Base-by-base conservation (phyloP, 1,140 invertebrate species). In the Adoxophyes honmai region DNA sequence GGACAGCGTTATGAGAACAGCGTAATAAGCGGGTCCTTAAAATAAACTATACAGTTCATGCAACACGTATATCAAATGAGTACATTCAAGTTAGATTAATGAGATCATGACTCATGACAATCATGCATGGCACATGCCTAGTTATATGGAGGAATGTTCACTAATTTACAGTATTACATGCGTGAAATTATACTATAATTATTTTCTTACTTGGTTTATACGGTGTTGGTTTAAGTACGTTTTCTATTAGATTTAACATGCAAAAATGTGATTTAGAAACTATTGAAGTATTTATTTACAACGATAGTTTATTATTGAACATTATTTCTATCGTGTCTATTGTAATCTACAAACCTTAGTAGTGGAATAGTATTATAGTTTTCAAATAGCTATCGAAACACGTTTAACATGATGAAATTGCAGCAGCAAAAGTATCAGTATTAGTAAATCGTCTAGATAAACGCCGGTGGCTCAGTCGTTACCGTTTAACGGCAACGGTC, bases 361-460 rank as follows among this genome's bases (percentile, higher is more conserved):
- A n/a, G n/a, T n/a, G n/a, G n/a, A n/a, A n/a, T n/a, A n/a, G n/a
- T n/a, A n/a, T n/a, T n/a, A n/a, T n/a, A n/a, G 71, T 66, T 63
- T 52, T 69, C 63, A 70, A 3, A 6, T 3, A 28, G 6, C 2
- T 28, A 3, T 28, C 21, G 6, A 28, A 28, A 28, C 21, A 6
- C 21, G 2, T 3, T 28, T 3, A 28, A 28, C 6, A 28, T 28
- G 6, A 28, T 6, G 21, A 28, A 28, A 28, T 48, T 18, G 21
- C 14, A 28, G 13, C 21, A 48, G 10, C n/a, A 11, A 33, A 48
- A 48, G 42, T 48, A 33, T 48, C 42, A 57, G 37, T 53, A 75
- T 78, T 81, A 68, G 64, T 66, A 69, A 64, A 68, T 73, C 36
- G 68, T 57, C 58, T 68, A 76, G 73, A 81, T 84, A 76, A 77